Conservation (phyloP, 2,888 invertebrate genomes). For the Zaprionus lineosus region DNA sequence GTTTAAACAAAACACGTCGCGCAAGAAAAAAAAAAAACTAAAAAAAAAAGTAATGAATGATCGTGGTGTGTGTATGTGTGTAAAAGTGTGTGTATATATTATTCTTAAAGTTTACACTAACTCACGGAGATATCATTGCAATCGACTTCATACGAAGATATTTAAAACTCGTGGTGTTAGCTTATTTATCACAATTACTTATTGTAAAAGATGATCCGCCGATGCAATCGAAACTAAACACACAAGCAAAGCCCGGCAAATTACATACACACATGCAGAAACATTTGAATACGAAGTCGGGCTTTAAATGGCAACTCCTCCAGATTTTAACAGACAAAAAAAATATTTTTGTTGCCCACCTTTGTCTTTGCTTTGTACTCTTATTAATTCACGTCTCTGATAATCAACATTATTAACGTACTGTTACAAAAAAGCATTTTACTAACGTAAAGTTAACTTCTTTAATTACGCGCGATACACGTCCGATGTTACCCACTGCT, state of each 20-base stretch:
- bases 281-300: conserved; percentile 21
- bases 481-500: conserved; percentile 13
- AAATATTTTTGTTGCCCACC: conserved; percentile 1
- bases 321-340: conserved; percentile 2
- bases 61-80: conserved; percentile 37
- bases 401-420: conserved; percentile 7
- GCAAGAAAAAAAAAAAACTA: conserved; percentile 49
- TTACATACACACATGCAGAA: conserved; percentile 1
- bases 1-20: conserved; percentile 65
- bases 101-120: conserved; percentile 32
- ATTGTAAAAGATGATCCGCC: conserved; percentile 19
- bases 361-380: conserved; percentile 1
- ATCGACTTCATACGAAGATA: conserved; percentile 9
- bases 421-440: conserved; percentile 5
- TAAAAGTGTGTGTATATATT: conserved; percentile 21
- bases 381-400: background rate
- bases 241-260: conserved; percentile 33
- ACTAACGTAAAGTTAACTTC: background rate
- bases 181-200: background rate
- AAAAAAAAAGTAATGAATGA: conserved; percentile 62
- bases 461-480: conserved; percentile 28
- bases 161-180: conserved; percentile 25
- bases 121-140: conserved; percentile 32
- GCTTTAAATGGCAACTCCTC: conserved; percentile 18
- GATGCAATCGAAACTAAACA: background rate